These are phyloP conservation scores for Amphiduros pacificus DNA, from an alignment of 2,888 invertebrate genomes.

Conservation along the genomic window DNA sequence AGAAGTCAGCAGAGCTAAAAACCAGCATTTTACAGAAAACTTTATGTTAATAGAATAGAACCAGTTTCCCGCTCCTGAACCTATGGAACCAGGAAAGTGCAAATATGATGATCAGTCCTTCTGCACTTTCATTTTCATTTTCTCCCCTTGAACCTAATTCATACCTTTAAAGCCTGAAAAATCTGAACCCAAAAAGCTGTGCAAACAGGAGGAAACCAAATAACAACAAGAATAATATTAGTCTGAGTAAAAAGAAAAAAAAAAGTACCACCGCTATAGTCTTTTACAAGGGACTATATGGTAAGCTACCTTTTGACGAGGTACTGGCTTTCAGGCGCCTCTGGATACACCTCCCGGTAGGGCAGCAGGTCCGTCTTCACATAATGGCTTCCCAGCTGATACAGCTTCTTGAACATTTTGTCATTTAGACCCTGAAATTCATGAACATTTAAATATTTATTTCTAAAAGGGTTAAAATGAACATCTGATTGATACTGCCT, in stretches of 20 bases:
- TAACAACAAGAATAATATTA: too few relatives aligned
- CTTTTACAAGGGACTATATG: not conserved
- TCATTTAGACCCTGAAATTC: conserved; percentile 34
- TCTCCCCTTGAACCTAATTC: too few relatives aligned
- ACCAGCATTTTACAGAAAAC: not conserved
- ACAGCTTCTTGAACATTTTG: conserved; percentile 39
- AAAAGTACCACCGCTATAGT: not conserved
- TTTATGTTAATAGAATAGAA: not conserved
- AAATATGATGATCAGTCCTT: not conserved
- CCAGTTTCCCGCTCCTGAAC: not conserved
- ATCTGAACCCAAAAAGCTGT: too few relatives aligned
- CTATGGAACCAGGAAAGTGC: not conserved
- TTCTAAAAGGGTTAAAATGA: conserved; percentile 45
- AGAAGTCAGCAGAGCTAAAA: too few relatives aligned
- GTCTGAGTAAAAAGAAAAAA: too few relatives aligned
- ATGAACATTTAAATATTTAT: not conserved
- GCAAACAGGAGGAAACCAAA: too few relatives aligned
- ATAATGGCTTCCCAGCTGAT: conserved; percentile 29
- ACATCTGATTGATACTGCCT: conserved; percentile 64
- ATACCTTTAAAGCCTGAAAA: too few relatives aligned
- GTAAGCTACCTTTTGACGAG: conserved; percentile 53
- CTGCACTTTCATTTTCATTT: too few relatives aligned
- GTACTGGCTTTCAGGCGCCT: conserved; percentile 62
- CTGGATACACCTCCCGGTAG: conserved; percentile 66
- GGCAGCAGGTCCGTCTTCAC: conserved; percentile 51